A percentile compares a stretch with the other conserved stretches of the same genome.
Evolutionary conservation across 2,888 invertebrate genomes (phyloP).

Genomic region (Sialis fuliginosa): DNA sequence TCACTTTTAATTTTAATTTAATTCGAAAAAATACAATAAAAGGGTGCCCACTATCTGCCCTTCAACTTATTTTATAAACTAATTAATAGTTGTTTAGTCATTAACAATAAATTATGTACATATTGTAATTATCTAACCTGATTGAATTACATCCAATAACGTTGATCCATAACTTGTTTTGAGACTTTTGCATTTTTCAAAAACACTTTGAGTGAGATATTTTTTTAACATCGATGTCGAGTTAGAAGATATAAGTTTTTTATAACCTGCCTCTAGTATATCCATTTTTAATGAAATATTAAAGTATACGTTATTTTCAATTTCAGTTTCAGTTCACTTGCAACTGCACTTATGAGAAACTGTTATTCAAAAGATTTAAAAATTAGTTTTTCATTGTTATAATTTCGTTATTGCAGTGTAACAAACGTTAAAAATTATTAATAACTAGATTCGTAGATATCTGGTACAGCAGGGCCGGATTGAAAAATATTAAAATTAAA

Average conservation of each 20-base stretch:
- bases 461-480: too few species aligned
- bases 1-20: neutral
- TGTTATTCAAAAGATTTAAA: too few species aligned
- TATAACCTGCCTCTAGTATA: constrained; percentile 28
- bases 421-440: too few species aligned
- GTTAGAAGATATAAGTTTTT: constrained; percentile 26
- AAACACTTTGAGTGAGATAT: constrained; percentile 33
- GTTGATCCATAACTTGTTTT: constrained; percentile 39
- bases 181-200: constrained; percentile 32
- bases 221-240: constrained; percentile 45
- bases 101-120: neutral
- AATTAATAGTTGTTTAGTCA: neutral
- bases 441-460: too few species aligned
- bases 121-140: constrained; percentile 25
- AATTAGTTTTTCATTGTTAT: too few species aligned
- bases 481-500: too few species aligned
- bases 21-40: neutral
- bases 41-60: neutral
- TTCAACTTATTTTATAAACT: neutral
- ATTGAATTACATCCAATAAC: constrained; percentile 44
- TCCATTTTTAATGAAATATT: too few species aligned
- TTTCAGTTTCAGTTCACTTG: too few species aligned
- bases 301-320: too few species aligned
- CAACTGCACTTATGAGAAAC: too few species aligned
- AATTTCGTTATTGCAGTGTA: too few species aligned